Base-by-base conservation (phyloP, 2,888 invertebrate genomes). In the Megaustenia siamemsis region DNA sequence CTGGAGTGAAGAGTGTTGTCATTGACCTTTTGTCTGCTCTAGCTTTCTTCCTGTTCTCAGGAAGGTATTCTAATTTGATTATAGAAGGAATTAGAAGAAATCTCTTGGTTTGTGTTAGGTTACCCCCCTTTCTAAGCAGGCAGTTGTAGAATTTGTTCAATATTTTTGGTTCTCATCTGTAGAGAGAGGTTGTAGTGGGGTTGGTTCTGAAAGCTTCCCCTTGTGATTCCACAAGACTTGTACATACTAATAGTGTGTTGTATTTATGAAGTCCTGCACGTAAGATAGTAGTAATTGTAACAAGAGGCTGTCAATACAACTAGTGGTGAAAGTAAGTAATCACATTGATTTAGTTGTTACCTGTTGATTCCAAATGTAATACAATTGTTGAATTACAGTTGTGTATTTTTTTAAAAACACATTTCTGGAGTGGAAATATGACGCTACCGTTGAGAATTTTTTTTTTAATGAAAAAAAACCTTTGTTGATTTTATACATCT, bases 401-500 rank as follows among this genome's bases (percentile, higher is more conserved):
- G 28, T 40, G 21, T 63, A 15, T 71, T 38, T 73, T 40, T 73
- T 73, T 49, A 73, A 28, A 28, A 21, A 73, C 32, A 49, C 49
- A 49, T 73, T 73, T 73, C 49, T 49, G 10, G 32, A 32, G 49
- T 73, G 73, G 69, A 71, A 71, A 71, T 71, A 71, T 38, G 45
- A 35, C 32, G 28, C 45, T 49, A 49, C n/a, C 43, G 43, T 71
- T 71, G 71, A 71, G 2, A 43, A 10, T 43, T 71, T 69, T 69
- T 49, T 56, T 69, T 38, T 24, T n/a, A 24, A 4, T n/a, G 5
- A n/a, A 63, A 63, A 63, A 38, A 45, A 49, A 49, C 49, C 32
- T 73, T 73, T 73, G 73, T 73, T 73, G 73, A 73, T 49, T 73
- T 73, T 73, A 73, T 73, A 73, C 73, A 73, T 73, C 73, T 73